Evolutionary conservation across 1,140 invertebrate species (phyloP).

Genomic region (Trypoxylus dichotomus): DNA sequence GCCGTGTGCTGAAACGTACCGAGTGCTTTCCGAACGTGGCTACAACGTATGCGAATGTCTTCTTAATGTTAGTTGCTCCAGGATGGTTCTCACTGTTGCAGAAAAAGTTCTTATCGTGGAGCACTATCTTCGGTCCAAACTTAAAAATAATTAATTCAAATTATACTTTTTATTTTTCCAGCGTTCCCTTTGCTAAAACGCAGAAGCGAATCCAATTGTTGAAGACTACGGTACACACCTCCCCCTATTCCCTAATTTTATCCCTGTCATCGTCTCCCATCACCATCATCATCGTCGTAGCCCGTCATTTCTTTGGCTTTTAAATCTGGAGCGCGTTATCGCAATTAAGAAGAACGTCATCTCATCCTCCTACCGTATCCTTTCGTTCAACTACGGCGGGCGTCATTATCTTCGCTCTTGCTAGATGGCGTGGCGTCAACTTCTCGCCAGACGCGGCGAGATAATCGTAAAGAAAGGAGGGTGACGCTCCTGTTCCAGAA

Average conservation of each 20-base stretch:
- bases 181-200: neutral
- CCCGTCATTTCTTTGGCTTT: neutral
- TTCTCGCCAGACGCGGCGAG: neutral
- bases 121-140: too few species aligned
- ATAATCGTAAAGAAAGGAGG: neutral
- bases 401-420: neutral
- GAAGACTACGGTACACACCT: neutral
- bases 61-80: too few species aligned
- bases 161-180: neutral
- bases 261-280: neutral
- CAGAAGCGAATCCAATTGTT: neutral
- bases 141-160: neutral
- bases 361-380: neutral
- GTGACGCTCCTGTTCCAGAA: neutral
- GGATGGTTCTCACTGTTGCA: too few species aligned
- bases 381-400: too few species aligned
- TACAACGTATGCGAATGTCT: too few species aligned
- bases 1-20: too few species aligned
- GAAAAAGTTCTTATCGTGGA: too few species aligned
- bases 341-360: conserved; percentile 5
- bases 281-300: neutral
- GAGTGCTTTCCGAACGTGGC: too few species aligned
- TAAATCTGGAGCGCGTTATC: conserved; percentile 4
- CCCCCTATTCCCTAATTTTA: neutral
- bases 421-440: neutral